Evolutionary conservation across 2,888 invertebrate genomes (phyloP).

Genomic region (Rhingia rostrata): DNA sequence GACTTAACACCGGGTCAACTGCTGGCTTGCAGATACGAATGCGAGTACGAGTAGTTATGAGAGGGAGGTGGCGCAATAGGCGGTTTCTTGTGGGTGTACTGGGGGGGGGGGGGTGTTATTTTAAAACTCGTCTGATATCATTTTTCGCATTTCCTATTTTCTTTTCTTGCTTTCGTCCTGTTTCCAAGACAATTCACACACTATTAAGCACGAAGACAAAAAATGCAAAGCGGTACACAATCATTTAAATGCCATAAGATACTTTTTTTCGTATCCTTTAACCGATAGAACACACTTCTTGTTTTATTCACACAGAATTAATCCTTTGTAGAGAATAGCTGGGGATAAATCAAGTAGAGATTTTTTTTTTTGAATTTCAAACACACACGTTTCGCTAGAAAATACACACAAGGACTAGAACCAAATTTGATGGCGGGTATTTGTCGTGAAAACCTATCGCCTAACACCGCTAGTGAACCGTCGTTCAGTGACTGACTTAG

Average conservation of each 20-base stretch:
- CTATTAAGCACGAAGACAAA: constrained; percentile 24
- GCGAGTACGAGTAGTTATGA: background rate
- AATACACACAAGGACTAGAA: background rate
- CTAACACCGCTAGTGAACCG: constrained; percentile 55
- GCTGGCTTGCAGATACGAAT: background rate
- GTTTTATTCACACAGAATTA: constrained; percentile 35
- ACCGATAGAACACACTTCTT: constrained; percentile 21
- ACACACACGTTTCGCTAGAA: constrained; percentile 4
- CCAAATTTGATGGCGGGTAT: constrained; percentile 17
- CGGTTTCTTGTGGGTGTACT: background rate
- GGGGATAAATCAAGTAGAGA: constrained; percentile 4
- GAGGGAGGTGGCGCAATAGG: constrained; percentile 3
- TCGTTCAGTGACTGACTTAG: constrained; percentile 57
- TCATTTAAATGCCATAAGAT: constrained; percentile 9
- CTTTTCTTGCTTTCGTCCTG: constrained; percentile 5
- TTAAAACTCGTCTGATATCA: constrained; percentile 33
- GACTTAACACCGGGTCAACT: constrained; percentile 55
- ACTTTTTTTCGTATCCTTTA: background rate
- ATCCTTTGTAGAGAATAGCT: constrained; percentile 28
- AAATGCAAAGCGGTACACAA: constrained; percentile 29
- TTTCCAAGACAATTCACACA: constrained; percentile 45
- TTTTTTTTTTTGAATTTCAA: background rate
- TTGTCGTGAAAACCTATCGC: constrained; percentile 18
- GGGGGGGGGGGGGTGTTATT: constrained; percentile 24
- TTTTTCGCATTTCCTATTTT: constrained; percentile 8